Conservation (phyloP, 2,797 vertebrate species). For the Rhabdomys pumilio region DNA sequence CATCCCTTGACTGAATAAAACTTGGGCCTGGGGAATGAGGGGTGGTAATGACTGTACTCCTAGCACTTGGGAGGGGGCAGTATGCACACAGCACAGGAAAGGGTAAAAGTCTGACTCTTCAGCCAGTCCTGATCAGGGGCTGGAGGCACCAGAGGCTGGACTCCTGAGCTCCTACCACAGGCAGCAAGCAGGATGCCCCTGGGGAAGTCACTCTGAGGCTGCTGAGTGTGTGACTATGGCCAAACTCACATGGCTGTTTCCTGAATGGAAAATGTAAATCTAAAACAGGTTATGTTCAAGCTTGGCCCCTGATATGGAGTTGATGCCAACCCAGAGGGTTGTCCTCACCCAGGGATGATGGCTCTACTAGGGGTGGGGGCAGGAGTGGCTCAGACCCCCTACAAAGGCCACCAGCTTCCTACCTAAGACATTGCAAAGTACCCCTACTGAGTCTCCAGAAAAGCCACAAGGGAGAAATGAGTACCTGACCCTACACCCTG, state of each 20-base stretch:
- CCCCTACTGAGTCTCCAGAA: background rate
- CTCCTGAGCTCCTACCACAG: background rate
- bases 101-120: background rate
- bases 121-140: background rate
- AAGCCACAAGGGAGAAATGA: background rate
- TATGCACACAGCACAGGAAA: background rate
- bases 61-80: background rate
- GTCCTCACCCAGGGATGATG: background rate
- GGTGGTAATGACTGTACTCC: too few species aligned
- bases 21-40: background rate
- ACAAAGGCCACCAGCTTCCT: background rate
- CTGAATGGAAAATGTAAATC: background rate
- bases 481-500: background rate
- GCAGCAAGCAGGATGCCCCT: background rate
- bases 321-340: background rate
- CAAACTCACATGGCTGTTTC: conserved; percentile 12
- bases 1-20: background rate
- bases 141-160: background rate
- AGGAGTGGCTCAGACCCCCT: too few species aligned
- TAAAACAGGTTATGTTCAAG: background rate
- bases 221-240: background rate
- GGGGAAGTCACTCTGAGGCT: fast-evolving
- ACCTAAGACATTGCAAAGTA: too few species aligned
- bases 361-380: background rate
- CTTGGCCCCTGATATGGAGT: background rate